These are phyloP conservation scores for Aspiorhynchus laticeps DNA, from an alignment of 2,113 vertebrate genomes.

Conservation along the genomic window DNA sequence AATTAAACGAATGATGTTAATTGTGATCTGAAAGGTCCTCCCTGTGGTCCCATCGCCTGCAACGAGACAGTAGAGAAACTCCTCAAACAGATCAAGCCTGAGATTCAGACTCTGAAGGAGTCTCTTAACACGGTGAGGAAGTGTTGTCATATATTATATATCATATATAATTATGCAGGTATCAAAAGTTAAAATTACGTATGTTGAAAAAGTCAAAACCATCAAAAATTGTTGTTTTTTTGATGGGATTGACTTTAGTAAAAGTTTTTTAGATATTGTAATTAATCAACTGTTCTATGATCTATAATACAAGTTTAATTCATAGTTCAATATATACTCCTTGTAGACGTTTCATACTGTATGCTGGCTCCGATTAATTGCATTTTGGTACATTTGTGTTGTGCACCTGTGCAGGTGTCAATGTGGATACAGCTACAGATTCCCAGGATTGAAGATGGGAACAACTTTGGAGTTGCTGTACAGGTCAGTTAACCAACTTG, in stretches of 20 bases:
- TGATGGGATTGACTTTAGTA: not conserved
- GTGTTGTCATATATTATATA: not conserved
- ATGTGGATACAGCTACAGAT: slow-evolving; percentile 90
- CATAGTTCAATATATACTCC: not conserved
- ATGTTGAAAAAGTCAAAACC: not conserved
- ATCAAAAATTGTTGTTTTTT: not conserved
- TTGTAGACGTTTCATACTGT: not conserved
- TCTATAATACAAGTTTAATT: not conserved
- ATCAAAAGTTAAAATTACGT: not conserved
- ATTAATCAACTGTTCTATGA: not conserved
- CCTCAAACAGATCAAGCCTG: slow-evolving; percentile 78
- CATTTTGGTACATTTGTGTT: not conserved
- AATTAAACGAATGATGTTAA: not conserved
- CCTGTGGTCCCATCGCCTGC: slow-evolving; percentile 84
- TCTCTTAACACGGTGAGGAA: slow-evolving; percentile 83
- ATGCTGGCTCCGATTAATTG: not conserved
- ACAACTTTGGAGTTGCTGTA: slow-evolving; percentile 92
- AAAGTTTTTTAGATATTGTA: not conserved
- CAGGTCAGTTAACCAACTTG: slow-evolving; percentile 73
- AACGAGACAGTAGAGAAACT: slow-evolving; percentile 83
- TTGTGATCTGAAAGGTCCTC: slow-evolving; percentile 72
- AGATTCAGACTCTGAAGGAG: slow-evolving; percentile 87
- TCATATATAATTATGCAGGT: not conserved
- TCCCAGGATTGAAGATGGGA: slow-evolving; percentile 88
- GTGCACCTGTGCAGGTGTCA: slow-evolving; percentile 74